These are phyloP conservation scores for Plecturocebus donacophilus DNA, from an alignment of 2,113 vertebrate species.

Conservation along the genomic window DNA sequence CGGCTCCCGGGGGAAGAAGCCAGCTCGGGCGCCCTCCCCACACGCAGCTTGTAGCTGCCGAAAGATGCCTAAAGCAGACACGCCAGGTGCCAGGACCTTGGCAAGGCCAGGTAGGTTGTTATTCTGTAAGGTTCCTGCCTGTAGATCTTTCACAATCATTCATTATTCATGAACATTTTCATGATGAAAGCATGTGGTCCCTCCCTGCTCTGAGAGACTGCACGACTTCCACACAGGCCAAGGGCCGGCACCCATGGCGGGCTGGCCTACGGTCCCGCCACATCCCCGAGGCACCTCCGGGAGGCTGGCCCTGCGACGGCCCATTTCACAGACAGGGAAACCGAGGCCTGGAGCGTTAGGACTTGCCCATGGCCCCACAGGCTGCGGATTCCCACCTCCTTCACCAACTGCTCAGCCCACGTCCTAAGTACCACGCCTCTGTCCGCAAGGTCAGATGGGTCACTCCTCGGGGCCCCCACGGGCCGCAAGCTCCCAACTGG, in stretches of 20 bases:
- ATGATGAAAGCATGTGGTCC: neutral
- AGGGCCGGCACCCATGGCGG: accelerated
- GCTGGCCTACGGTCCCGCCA: neutral
- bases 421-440: accelerated
- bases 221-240: neutral
- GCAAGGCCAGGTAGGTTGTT: accelerated
- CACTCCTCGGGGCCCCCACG: accelerated
- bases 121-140: neutral
- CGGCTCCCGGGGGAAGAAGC: neutral
- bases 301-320: accelerated
- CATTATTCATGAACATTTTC: neutral
- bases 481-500: no score
- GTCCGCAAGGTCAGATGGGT: accelerated
- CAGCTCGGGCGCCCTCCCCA: no score
- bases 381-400: accelerated
- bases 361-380: neutral
- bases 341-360: neutral
- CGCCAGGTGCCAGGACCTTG: accelerated
- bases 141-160: neutral
- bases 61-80: neutral
- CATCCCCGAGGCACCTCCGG: neutral
- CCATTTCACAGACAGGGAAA: neutral
- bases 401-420: accelerated
- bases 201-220: neutral
- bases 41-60: no score